Percentiles rank a stretch among this genome's conserved stretches.
Evolutionary conservation across 2,797 vertebrate species (phyloP).

Genomic region (Gymnocypris eckloni): DNA sequence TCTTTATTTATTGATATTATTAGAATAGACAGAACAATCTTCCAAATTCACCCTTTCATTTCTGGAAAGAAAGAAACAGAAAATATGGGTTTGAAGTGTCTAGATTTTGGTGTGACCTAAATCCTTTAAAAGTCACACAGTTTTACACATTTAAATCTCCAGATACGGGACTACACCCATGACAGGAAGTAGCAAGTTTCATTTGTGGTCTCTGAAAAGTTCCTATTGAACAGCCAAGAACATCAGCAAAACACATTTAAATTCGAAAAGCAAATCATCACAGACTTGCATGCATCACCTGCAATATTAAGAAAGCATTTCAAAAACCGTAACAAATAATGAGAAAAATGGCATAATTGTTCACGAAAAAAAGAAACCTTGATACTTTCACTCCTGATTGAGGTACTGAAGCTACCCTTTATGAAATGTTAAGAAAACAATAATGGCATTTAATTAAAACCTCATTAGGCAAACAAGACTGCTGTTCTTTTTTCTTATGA

Average conservation of each 20-base stretch:
- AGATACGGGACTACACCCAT: conserved; percentile 28
- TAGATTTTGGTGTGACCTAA: neutral
- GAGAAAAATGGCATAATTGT: neutral
- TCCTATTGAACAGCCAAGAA: conserved; percentile 2
- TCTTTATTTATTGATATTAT: neutral
- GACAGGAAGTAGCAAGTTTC: conserved; percentile 33
- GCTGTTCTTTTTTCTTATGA: neutral
- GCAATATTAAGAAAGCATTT: neutral
- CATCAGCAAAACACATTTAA: conserved; percentile 2
- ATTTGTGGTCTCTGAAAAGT: conserved; percentile 13
- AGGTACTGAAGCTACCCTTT: neutral
- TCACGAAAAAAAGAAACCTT: neutral
- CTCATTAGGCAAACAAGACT: conserved; percentile 5
- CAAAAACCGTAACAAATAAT: neutral
- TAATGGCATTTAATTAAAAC: conserved; percentile 13
- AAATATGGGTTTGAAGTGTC: neutral
- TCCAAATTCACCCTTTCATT: neutral
- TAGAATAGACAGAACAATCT: neutral
- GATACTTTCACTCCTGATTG: neutral
- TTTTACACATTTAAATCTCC: conserved; percentile 15
- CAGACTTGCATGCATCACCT: conserved; percentile 10
- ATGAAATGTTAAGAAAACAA: neutral
- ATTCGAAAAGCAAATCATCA: conserved; percentile 18
- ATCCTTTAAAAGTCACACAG: neutral
- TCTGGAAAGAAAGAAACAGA: neutral